phyloP scores from a whole-genome alignment of 2,113 vertebrate species.

The Eclectus roratus region DNA sequence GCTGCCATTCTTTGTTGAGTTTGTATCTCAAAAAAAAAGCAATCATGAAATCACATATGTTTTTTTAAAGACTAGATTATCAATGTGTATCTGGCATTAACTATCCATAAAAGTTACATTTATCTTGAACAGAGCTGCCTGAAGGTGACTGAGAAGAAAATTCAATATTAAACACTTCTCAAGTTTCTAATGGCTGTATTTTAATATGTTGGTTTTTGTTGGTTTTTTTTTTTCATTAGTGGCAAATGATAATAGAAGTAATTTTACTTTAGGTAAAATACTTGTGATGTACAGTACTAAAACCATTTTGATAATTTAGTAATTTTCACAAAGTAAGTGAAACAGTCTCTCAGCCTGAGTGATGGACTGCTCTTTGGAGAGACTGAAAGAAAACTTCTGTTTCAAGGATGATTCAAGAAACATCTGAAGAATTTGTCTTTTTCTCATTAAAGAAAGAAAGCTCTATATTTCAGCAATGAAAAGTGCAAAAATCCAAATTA shows the following conservation, averaged over 20 bases:
- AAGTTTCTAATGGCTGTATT: background rate
- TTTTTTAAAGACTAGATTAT: background rate
- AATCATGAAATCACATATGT: background rate
- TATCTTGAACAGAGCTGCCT: background rate
- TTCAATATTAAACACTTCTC: background rate
- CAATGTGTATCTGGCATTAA: background rate
- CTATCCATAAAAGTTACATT: background rate
- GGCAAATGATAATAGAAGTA: background rate
- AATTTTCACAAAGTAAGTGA: background rate
- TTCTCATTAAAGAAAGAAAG: background rate
- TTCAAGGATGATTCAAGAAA: background rate
- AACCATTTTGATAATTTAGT: background rate
- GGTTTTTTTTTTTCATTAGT: background rate
- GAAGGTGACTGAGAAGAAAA: background rate
- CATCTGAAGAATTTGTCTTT: background rate
- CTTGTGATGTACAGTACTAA: background rate
- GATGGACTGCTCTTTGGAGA: background rate
- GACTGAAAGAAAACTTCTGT: background rate
- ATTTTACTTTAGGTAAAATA: background rate
- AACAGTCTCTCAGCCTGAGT: background rate
- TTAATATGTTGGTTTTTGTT: background rate
- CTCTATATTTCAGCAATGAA: background rate
- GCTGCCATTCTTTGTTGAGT: background rate
- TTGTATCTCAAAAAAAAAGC: background rate
- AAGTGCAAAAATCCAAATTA: background rate